phyloP scores from a whole-genome alignment of 2,113 vertebrate species.

The Neopipo cinnamomea region DNA sequence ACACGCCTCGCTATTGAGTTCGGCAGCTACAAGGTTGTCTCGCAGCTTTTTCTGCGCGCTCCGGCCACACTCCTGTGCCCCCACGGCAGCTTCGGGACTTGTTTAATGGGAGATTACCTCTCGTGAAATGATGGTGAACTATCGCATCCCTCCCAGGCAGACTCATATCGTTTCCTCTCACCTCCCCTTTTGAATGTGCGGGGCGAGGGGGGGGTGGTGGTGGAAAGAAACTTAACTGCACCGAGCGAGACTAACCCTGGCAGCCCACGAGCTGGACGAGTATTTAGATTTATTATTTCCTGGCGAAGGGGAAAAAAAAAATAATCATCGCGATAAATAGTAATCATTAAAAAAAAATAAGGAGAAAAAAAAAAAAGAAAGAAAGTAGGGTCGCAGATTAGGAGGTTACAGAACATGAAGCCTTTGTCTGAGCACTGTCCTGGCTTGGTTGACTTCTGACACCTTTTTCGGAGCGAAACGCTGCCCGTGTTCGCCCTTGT shows the following conservation, averaged over 20 bases:
- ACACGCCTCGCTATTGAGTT: background rate
- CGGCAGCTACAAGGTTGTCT: background rate
- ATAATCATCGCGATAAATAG: background rate
- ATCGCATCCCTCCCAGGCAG: background rate
- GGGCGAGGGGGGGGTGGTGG: background rate
- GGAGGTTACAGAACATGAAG: background rate
- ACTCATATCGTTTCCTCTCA: background rate
- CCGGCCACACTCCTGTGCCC: background rate
- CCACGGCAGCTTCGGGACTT: background rate
- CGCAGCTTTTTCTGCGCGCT: background rate
- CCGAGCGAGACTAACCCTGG: background rate
- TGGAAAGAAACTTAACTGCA: background rate
- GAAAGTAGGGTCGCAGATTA: background rate
- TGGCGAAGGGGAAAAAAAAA: background rate
- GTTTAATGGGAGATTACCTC: background rate
- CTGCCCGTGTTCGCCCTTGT: background rate
- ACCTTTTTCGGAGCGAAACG: background rate
- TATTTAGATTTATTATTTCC: background rate
- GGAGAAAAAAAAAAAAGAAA: too few relatives aligned
- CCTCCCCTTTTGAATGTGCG: background rate
- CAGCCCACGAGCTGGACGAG: background rate
- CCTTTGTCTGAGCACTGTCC: constrained; percentile 1
- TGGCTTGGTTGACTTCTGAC: background rate
- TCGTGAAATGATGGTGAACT: background rate
- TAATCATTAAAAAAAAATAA: background rate